A percentile compares a stretch with the other conserved stretches of the same genome.
These are phyloP conservation scores for Crepidodera aurea DNA, from an alignment of 2,888 invertebrate species.

Conservation along the genomic window DNA sequence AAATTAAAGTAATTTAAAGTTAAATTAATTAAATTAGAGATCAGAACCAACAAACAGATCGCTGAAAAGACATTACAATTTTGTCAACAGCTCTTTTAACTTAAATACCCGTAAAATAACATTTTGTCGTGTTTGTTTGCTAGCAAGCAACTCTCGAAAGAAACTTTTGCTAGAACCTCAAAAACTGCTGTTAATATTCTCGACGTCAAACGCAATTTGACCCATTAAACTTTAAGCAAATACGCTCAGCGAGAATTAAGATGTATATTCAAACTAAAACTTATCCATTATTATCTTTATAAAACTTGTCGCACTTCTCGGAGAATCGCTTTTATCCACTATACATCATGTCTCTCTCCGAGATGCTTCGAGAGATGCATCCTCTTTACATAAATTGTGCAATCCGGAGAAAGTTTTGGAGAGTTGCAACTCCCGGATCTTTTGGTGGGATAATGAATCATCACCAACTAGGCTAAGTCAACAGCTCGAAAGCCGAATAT, in stretches of 20 bases:
- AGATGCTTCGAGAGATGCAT: background rate
- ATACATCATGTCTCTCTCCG: background rate
- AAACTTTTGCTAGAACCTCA: too few relatives aligned
- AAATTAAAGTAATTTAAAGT: too few relatives aligned
- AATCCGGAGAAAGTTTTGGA: constrained; percentile 7
- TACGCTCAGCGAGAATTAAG: background rate
- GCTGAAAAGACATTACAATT: too few relatives aligned
- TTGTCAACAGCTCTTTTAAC: too few relatives aligned
- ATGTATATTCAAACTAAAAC: background rate
- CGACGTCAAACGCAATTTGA: too few relatives aligned
- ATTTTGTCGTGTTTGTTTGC: too few relatives aligned
- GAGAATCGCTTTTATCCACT: background rate
- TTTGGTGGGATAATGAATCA: constrained; percentile 3
- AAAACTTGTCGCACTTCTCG: background rate
- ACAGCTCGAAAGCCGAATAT: background rate
- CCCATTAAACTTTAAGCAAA: too few relatives aligned
- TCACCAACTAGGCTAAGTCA: background rate
- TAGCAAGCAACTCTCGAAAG: too few relatives aligned
- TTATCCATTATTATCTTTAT: background rate
- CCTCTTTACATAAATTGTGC: constrained; percentile 12
- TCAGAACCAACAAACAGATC: too few relatives aligned
- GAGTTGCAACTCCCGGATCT: constrained; percentile 8
- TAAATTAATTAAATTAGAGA: too few relatives aligned
- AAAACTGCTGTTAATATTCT: too few relatives aligned
- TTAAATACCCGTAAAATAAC: too few relatives aligned